These are phyloP conservation scores for Diplodus sargus DNA, from an alignment of 2,797 vertebrate species.

Conservation along the genomic window DNA sequence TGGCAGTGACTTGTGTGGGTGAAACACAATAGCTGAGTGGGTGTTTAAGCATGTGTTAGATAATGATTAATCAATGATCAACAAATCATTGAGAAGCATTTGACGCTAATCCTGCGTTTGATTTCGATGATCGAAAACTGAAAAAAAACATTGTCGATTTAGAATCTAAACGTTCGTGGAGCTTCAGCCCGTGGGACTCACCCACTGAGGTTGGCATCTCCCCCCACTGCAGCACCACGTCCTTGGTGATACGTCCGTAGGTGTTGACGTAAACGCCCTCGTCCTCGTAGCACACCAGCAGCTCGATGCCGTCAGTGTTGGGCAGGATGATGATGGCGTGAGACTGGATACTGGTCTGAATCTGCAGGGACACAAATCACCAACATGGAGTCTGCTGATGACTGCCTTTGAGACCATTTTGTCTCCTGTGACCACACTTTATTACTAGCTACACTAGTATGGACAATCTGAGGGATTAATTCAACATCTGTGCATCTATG, in stretches of 20 bases:
- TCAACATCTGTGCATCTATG: background rate
- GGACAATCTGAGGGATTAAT: background rate
- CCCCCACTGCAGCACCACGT: conserved; percentile 98
- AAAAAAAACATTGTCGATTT: no score
- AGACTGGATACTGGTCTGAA: conserved; percentile 90
- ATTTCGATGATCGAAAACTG: no score
- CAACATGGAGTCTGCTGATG: background rate
- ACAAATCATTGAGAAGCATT: background rate
- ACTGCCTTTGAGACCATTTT: background rate
- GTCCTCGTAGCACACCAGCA: conserved; percentile 94
- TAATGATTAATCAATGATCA: conserved; percentile 7
- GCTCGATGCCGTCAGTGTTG: conserved; percentile 92
- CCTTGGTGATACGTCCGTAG: conserved; percentile 94
- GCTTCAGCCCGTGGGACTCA: conserved; percentile 75
- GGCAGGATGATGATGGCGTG: conserved; percentile 95
- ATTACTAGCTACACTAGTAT: background rate
- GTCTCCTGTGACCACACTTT: background rate
- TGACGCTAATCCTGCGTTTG: background rate
- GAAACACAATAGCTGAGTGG: conserved; percentile 11
- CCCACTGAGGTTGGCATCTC: conserved; percentile 99
- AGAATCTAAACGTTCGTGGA: no score
- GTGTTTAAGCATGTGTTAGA: background rate
- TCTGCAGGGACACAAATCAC: conserved; percentile 77
- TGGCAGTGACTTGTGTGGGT: background rate
- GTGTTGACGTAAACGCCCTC: conserved; percentile 96